Base-by-base conservation (phyloP, 1,140 invertebrate species). In the Hyles euphorbiae region DNA sequence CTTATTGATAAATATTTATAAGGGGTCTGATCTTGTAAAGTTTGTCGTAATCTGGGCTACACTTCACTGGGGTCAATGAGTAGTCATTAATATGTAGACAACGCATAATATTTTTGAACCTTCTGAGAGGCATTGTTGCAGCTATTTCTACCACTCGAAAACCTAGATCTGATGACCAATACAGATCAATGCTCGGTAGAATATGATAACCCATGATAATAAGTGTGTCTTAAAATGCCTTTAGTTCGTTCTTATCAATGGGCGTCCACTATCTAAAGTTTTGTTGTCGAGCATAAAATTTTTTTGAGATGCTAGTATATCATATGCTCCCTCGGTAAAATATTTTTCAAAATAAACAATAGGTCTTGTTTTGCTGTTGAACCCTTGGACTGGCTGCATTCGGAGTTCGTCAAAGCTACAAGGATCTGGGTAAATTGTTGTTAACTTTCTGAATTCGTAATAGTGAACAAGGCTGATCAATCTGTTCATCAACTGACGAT, bases 141-240 rank as follows among this genome's bases (percentile, higher is more conserved):
- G 61, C 61, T 40, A 64, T 64, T 50, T 64, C 62, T 34, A 40
- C 57, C 46, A 64, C 53, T n/a, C 56, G 57, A 22, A 63, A 59
- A n/a, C 59, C 47, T 56, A 57, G 57, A 51, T 63, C 34, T 56
- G 46, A 56, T n/a, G 56, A 63, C 56, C 61, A 60, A 51, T 58
- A 58, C 33, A 40, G 33, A 34, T 50, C 48, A 36, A 51, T 51
- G 33, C 43, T 60, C 57, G 63, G 63, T 32, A 65, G 58, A 58
- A 48, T 36, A 65, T 58, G n/a, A n/a, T n/a, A n/a, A 58, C 8
- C 58, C 63, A 60, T 65, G 36, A 50, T 54, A 40, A 58, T 58
- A 33, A 58, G 34, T n/a, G 51, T 58, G 5, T 47, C 56, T 50
- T 50, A 34, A 40, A 58, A 58, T 43, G 54, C 54, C 44, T 56